Base-by-base conservation (phyloP, 2,888 invertebrate genomes). In the Branchipolynoe longqiensis region DNA sequence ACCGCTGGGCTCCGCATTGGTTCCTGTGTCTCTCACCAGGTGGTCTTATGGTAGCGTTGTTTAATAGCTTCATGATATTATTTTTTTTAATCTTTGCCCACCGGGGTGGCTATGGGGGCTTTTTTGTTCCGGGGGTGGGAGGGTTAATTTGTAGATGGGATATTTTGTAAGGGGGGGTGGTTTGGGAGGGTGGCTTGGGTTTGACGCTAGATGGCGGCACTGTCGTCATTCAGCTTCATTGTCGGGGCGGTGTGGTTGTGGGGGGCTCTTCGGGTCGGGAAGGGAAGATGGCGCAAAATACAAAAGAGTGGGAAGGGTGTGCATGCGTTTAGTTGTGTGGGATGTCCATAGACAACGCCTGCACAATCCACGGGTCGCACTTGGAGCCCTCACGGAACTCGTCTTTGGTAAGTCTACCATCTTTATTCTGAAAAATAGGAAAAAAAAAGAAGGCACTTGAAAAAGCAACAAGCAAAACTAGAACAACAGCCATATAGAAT, bases 341-440 rank as follows among this genome's bases (percentile, higher is more conserved):
- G 6, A 91, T 89, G 33, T 94, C 93, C 89, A 94, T 92, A 4
- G 94, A 92, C 78, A 94, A 89, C 1, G 94, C 94, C 89, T 94
- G 94, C 0, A 94, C 94, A 74, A 95, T 94, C 94, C 94, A 94
- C 0, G 94, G 94, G 86, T 94, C 94, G 86, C 93, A 93, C 89
- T 94, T 94, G 6, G 94, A 94, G 0, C 94, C 94, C 87, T 94
- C 94, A 69, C 94, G 92, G 90, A 94, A 94, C 88, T 94, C 94
- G 85, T 94, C 94, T 85, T 93, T 91, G 2, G 94, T 94, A 86
- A 94, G 89, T 87, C 91, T 91, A 4, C 94, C 94, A 90, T 94
- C 94, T 81, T 92, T 91, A 87, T 95, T 94, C 94, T 95, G 90
- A 18, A 85, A 85, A 48, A 12, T n/a, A n/a, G n/a, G n/a, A n/a